A percentile compares a stretch with the other conserved stretches of the same genome.
Evolutionary conservation across 2,113 vertebrate species (phyloP).

Genomic region (Sceloporus undulatus): DNA sequence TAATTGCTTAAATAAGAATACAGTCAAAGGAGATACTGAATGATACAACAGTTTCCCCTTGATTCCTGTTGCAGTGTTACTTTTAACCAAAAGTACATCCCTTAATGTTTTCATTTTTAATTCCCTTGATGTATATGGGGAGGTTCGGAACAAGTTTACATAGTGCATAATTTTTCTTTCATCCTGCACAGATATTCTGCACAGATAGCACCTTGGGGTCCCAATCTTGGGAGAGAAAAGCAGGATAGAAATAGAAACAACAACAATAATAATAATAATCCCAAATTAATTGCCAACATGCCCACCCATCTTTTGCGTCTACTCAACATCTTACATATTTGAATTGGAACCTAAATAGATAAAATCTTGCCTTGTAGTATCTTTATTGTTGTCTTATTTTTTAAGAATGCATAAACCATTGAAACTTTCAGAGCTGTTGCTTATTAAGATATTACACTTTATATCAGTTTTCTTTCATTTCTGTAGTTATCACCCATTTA

Average conservation of each 20-base stretch:
- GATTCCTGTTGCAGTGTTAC: background rate
- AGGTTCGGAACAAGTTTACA: background rate
- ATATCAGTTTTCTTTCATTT: background rate
- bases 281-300: background rate
- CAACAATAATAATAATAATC: too few relatives aligned
- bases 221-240: too few relatives aligned
- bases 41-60: background rate
- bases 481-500: background rate
- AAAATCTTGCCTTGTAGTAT: background rate
- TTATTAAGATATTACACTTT: background rate
- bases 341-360: background rate
- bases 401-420: background rate
- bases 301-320: background rate
- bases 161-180: background rate
- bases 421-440: background rate
- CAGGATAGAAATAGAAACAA: too few relatives aligned
- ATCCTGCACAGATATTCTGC: background rate
- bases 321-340: background rate
- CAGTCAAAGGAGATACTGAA: background rate
- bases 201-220: too few relatives aligned
- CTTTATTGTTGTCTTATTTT: background rate
- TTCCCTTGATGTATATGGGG: background rate
- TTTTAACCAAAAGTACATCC: background rate
- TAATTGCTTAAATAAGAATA: conserved; percentile 15
- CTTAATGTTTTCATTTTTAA: conserved; percentile 3